A percentile compares a stretch with the other conserved stretches of the same genome.
Conservation (phyloP, 1,140 invertebrate genomes). For the Eubasilissa regina region DNA sequence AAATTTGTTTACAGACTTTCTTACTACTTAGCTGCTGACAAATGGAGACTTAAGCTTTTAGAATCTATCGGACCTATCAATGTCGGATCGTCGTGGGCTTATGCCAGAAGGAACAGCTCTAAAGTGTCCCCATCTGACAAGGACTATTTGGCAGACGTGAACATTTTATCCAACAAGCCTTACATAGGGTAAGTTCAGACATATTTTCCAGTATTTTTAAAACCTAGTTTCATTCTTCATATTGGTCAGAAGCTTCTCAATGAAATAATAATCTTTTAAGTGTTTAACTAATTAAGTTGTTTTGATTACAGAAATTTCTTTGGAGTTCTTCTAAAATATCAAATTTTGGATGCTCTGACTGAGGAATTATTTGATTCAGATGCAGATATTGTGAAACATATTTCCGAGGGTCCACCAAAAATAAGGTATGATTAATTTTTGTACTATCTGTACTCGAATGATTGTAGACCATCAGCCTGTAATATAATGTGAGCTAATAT, state of each 20-base stretch:
- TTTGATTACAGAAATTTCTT: conserved; percentile 67
- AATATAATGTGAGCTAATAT: too few species aligned
- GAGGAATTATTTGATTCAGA: conserved; percentile 61
- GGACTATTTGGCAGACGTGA: conserved; percentile 73
- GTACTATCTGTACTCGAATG: too few species aligned
- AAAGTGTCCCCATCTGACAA: conserved; percentile 65
- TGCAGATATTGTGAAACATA: conserved; percentile 62
- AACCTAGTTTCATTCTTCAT: too few species aligned
- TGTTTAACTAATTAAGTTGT: too few species aligned
- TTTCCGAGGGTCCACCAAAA: conserved; percentile 60
- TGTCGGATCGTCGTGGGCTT: conserved; percentile 72
- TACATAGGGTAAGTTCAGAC: conserved; percentile 71
- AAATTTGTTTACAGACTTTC: conserved; percentile 66
- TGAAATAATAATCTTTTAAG: too few species aligned
- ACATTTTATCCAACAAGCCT: conserved; percentile 74
- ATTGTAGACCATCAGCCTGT: background rate
- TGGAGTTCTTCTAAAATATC: conserved; percentile 69
- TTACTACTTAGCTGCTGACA: conserved; percentile 75
- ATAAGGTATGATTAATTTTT: conserved; percentile 55
- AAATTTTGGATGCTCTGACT: conserved; percentile 66
- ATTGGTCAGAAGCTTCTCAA: too few species aligned
- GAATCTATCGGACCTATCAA: conserved; percentile 66
- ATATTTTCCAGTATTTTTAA: too few species aligned
- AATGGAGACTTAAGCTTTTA: conserved; percentile 74
- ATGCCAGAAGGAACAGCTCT: conserved; percentile 68